Evolutionary conservation across 2,888 invertebrate genomes (phyloP), one percentile per base, ranked within the genome.

Genomic region (Mactromeris polynyma): DNA sequence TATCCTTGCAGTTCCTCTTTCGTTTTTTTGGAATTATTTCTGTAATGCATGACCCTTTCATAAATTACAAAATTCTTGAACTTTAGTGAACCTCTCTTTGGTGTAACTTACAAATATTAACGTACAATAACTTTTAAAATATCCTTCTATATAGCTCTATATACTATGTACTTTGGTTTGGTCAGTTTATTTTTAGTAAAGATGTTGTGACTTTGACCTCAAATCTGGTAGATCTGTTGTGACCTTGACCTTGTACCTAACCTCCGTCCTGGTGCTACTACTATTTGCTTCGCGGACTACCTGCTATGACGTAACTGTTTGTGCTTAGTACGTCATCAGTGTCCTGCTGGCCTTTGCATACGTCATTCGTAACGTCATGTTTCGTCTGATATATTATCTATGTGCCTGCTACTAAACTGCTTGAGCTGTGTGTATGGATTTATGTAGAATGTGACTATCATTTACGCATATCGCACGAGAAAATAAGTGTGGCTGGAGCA

Each of bases 261-360:
- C 90, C 90, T 90, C 90, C 90, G 90, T 88, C 90, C 88, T 64
- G 89, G 89, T 89, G 84, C 77, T 84, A 84, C 84, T 84, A 58
- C 84, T 84, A 84, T 84, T 73, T 78, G 84, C 84, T 84, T 84
- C 78, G 69, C 78, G 84, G 84, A 84, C 36, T 83, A 73, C 54
- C 51, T 78, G 73, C 83, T 33, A 77, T 84, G 84, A 84, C 84
- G 84, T 84, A 51, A 54, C 77, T 54, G 33, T 46, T 42, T 84
- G 84, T 84, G 84, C 84, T 78, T 51, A 33, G 77, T 84, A 84
- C 84, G 84, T 84, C 84, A 78, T 84, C 51, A 84, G 77, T 84
- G 78, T 77, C 84, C 84, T 84, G 84, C 54, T 84, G 78, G 78
- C 78, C 84, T 42, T 40, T 84, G 84, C 84, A 84, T 84, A 78